phyloP scores from a whole-genome alignment of 2,888 invertebrate genomes.

The Crioceris asparagi region DNA sequence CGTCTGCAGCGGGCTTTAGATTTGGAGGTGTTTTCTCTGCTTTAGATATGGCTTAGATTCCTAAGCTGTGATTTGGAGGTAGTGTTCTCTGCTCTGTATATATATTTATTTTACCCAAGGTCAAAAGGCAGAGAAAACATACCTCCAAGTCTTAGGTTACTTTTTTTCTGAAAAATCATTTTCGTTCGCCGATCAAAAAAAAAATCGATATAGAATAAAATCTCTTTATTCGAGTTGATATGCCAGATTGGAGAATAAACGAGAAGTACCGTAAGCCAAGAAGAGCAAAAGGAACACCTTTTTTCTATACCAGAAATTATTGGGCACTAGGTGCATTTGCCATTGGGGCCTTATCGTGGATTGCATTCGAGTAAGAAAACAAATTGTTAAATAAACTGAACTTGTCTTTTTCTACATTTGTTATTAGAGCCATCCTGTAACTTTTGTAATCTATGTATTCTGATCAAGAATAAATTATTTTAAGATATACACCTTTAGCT shows the following conservation, averaged over 20 bases:
- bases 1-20: too few species aligned
- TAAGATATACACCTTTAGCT: slow-evolving; percentile 25
- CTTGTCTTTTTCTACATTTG: slow-evolving; percentile 1
- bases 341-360: slow-evolving; percentile 37
- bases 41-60: too few species aligned
- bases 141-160: too few species aligned
- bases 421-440: not conserved
- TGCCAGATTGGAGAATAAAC: slow-evolving; percentile 33
- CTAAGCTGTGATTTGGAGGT: too few species aligned
- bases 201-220: not conserved
- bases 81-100: too few species aligned
- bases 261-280: slow-evolving; percentile 48
- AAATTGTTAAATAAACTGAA: not conserved
- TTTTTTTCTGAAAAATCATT: too few species aligned
- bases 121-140: too few species aligned
- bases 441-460: not conserved
- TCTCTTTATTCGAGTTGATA: not conserved
- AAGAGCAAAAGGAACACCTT: slow-evolving; percentile 54
- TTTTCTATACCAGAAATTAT: slow-evolving; percentile 45
- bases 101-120: too few species aligned
- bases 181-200: too few species aligned
- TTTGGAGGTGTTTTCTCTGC: too few species aligned
- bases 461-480: too few species aligned
- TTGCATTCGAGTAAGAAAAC: slow-evolving; percentile 42
- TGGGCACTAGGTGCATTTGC: slow-evolving; percentile 41